Base-by-base conservation (phyloP, 1,140 invertebrate genomes). In the Dendrolimus punctatus region DNA sequence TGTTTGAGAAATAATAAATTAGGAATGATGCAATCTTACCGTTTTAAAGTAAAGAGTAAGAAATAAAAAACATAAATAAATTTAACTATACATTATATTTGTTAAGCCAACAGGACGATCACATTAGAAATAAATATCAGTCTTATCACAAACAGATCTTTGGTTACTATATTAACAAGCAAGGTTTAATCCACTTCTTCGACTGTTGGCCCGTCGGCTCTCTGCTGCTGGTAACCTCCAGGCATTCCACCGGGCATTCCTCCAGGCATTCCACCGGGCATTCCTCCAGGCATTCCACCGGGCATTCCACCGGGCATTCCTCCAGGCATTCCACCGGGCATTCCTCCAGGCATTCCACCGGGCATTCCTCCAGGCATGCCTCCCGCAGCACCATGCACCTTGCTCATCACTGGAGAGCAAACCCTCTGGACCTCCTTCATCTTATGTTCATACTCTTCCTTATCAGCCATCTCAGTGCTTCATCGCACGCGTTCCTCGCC, bases 361-460 rank as follows among this genome's bases (percentile, higher is more conserved):
- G 51, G 82, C n/a, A n/a, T n/a, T n/a, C n/a, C n/a, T n/a, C n/a
- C n/a, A n/a, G n/a, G n/a, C 23, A 23, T 23, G 23, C 23, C 23
- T 23, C 23, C 23, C 1, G 69, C 69, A 36, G 83, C 88, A 51
- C 90, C 90, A 66, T 95, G 93, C 48, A 95, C 69, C 74, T 95
- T 95, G 59, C 90, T 89, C 91, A 95, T 94, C 54, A 95, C 88
- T 0, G 93, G 93, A 7, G 89, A 84, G 62, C 92, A 94, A 8
- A 91, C 87, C 23, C 87, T 88, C 70, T 94, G 93, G 36, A 95
- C 64, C 42, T 95, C 92, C 62, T 94, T 92, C 44, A 94, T 72
- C 58, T 92, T 92, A 69, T 95, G 90, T 53, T 95, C 93, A 67
- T 91, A 95, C 68, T 96, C 94, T 8, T 95, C 94, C 68, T 94